phyloP scores from a whole-genome alignment of 2,797 vertebrate species.

The Falco berigora region DNA sequence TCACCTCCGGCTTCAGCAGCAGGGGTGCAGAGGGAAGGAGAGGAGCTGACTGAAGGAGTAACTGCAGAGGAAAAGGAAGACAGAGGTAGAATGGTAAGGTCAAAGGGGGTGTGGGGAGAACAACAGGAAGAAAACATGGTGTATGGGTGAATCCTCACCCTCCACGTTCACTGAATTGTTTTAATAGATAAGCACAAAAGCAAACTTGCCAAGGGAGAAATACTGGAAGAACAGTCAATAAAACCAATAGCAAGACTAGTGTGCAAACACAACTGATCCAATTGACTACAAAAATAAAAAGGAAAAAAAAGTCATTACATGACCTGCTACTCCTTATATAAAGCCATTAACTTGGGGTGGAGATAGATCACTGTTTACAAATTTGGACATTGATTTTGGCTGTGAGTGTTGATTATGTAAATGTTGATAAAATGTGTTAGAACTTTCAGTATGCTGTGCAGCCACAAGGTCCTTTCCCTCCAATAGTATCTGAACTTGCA shows the following conservation, averaged over 20 bases:
- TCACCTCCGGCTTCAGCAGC: not conserved
- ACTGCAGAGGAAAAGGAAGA: not conserved
- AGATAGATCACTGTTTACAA: not conserved
- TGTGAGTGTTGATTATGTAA: not conserved
- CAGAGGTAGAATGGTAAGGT: not conserved
- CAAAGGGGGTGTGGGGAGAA: not conserved
- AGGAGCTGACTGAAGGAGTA: not conserved
- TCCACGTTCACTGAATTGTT: not conserved
- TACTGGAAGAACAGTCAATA: not conserved
- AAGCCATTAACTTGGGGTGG: not conserved
- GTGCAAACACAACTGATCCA: not conserved
- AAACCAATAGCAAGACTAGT: not conserved
- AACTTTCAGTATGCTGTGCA: not conserved
- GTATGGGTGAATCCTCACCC: not conserved
- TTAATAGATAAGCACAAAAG: not conserved
- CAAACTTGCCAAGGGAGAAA: not conserved
- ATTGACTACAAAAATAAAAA: not conserved
- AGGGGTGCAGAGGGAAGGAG: not conserved
- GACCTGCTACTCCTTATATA: not conserved
- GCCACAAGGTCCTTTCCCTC: not conserved
- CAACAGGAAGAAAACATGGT: not conserved
- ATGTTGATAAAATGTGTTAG: not conserved
- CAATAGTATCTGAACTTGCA: not conserved
- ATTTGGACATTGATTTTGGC: not conserved
- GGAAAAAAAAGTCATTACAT: not conserved